Base-by-base conservation (phyloP, 2,888 invertebrate genomes). In the Netelia melanura region DNA sequence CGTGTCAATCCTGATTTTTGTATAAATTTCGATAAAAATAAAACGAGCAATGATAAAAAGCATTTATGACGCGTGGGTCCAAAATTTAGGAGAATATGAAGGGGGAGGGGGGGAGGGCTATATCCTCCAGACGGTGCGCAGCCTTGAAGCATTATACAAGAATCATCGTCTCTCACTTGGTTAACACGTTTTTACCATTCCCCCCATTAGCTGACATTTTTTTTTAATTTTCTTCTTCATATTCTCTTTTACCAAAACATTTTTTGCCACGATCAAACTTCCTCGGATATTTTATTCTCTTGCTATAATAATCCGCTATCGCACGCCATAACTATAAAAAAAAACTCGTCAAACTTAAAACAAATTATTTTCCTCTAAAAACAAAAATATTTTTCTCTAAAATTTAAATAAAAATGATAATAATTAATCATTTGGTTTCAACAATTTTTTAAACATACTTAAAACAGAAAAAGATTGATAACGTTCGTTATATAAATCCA, bases 121-220 rank as follows among this genome's bases (percentile, higher is more conserved):
- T n/a, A 56, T 17, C 56, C 23, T 38, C 56, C 65, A 43, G 65
- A 65, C 76, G n/a, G 10, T 56, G 17, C 38, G 9, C 38, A 56
- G 21, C 65, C 76, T 76, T 65, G 56, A 43, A 76, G 38, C 54
- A 38, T 43, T 56, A 21, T 23, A 56, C 48, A 76, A 56, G 30
- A 62, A 62, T 76, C 23, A 30, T 65, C 56, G n/a, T 11, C 43
- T 58, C 21, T 61, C 64, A 30, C 11, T 65, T 52, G n/a, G 11
- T 64, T 58, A 76, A 62, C 52, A 52, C 21, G 43, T 30, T 65
- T 17, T 30, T 38, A 52, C 14, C 23, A 23, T 43, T 67, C 43
- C 9, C 9, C 17, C 21, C 25, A 23, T 17, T 38, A 72, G 23
- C n/a, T 30, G 23, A 38, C 38, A 23, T 68, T 68, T 68, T 25